Evolutionary conservation across 2,797 vertebrate genomes (phyloP), one percentile per base, ranked within the genome.

Genomic region (Acipenser ruthenus): DNA sequence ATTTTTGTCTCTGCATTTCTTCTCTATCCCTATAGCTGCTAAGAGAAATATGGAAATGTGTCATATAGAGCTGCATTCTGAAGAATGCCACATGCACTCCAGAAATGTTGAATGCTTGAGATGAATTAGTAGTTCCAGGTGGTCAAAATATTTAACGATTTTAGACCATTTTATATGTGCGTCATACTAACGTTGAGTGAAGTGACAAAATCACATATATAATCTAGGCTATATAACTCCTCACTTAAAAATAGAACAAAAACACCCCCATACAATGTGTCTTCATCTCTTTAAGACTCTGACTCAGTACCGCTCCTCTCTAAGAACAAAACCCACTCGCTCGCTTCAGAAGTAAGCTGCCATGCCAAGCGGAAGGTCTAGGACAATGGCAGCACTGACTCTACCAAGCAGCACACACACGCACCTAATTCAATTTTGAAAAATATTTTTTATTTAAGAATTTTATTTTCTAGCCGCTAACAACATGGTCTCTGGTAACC

Each of bases 1-100:
- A 77, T 83, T 84, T 83, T 64, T 68, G 75, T 37, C 23, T 37
- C 52, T 55, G 52, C 9, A 6, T 55, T 3, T n/a, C 9, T 55
- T 9, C 52, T 6, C 52, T n/a, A 10, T n/a, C n/a, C 9, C 52
- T 6, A n/a, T 6, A 55, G n/a, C n/a, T 55, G 9, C n/a, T 55
- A 55, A 55, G n/a, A 7, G 9, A 55, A n/a, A 55, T 55, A 37
- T 37, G 23, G 23, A 37, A 37, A 37, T 4, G 23, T 37, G 23
- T 37, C 23, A 0, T 37, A 4, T 37, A 37, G 23, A 37, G 2
- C 23, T 37, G 23, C 2, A 37, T 3, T 37, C 23, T 37, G 23
- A 37, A n/a, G n/a, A n/a, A n/a, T n/a, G 23, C 23, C 23, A 37
- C 23, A 37, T 37, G 0, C 23, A 37, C 37, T 37, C 23, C 23